These are phyloP conservation scores for Solen grandis DNA, from an alignment of 1,140 invertebrate genomes.

Conservation along the genomic window DNA sequence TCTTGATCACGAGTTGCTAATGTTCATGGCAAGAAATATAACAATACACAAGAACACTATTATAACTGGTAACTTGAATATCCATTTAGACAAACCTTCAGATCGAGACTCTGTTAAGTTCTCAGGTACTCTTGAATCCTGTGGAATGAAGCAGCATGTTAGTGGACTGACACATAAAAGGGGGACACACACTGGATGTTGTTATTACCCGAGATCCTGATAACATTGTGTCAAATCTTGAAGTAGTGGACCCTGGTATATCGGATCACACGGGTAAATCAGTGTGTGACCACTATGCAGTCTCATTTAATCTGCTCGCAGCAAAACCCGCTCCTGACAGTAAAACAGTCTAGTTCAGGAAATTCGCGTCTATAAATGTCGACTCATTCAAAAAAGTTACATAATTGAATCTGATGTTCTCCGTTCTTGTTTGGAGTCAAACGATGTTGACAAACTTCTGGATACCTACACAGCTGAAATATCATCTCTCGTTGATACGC, in stretches of 20 bases:
- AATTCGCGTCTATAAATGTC: conserved; percentile 7
- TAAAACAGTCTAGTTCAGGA: conserved; percentile 28
- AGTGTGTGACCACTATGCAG: conserved; percentile 41
- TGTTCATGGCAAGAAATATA: conserved; percentile 2
- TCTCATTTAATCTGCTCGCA: not conserved
- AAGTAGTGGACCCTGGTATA: conserved; percentile 17
- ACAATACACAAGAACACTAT: conserved; percentile 24
- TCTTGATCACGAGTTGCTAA: conserved; percentile 32
- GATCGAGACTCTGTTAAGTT: conserved; percentile 9
- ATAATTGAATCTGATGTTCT: not conserved
- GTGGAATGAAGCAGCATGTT: conserved; percentile 44
- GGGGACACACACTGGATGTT: conserved; percentile 51
- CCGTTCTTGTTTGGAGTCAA: not conserved
- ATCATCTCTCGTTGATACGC: conserved; percentile 27
- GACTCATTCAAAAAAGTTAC: conserved; percentile 30
- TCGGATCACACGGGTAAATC: conserved; percentile 47
- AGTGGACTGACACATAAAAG: conserved; percentile 19
- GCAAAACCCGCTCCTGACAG: conserved; percentile 29
- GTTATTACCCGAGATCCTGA: conserved; percentile 29
- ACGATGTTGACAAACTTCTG: not conserved
- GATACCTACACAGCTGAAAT: conserved; percentile 1
- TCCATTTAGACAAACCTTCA: not conserved
- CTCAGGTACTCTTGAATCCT: not conserved
- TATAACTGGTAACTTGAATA: conserved; percentile 16
- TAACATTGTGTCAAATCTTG: not conserved